These are phyloP conservation scores for Arenicola marina DNA, from an alignment of 2,888 invertebrate species.

Conservation along the genomic window DNA sequence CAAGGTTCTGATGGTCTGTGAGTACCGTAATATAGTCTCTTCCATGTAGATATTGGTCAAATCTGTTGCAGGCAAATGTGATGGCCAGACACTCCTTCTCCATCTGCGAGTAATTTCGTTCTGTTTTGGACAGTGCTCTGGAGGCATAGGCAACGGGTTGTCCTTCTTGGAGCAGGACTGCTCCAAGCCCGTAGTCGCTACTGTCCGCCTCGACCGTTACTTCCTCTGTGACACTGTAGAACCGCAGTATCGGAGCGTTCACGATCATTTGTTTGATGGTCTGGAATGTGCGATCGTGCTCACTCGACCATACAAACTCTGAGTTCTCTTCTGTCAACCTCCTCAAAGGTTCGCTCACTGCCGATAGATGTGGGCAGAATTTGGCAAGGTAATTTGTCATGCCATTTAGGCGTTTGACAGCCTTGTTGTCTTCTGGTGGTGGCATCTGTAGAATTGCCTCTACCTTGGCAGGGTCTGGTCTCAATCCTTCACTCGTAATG, in stretches of 20 bases:
- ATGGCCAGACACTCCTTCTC: conserved; percentile 10
- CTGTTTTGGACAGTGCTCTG: neutral
- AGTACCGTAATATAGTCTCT: neutral
- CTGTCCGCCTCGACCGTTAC: neutral
- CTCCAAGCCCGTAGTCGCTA: neutral
- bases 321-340: neutral
- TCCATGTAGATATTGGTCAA: neutral
- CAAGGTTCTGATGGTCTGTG: conserved; percentile 1
- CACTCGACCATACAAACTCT: neutral
- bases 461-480: conserved; percentile 26
- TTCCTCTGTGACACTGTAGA: neutral
- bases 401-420: conserved; percentile 24
- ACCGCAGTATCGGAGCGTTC: neutral
- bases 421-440: conserved; percentile 18
- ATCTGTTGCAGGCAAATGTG: conserved; percentile 2
- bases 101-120: conserved; percentile 3
- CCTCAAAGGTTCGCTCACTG: neutral
- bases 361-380: neutral
- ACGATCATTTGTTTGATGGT: neutral
- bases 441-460: conserved; percentile 31
- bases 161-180: conserved; percentile 5
- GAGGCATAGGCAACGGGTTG: neutral
- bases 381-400: conserved; percentile 5
- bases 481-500: conserved; percentile 25
- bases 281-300: neutral